Conservation (phyloP, 2,113 vertebrate species). For the Noturus placidus region DNA sequence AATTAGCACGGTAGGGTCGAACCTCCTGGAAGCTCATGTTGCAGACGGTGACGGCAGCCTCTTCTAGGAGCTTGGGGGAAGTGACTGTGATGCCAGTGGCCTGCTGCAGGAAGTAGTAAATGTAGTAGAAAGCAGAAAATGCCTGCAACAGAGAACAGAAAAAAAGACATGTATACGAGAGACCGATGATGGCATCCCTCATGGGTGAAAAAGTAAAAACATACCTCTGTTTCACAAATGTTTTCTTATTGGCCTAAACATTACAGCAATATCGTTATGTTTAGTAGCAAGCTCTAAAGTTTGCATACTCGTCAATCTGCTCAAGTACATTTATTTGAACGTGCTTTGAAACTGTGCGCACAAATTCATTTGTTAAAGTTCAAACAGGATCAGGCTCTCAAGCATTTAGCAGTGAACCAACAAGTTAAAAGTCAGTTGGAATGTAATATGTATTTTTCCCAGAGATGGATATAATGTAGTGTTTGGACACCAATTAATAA, state of each 20-base stretch:
- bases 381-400: background rate
- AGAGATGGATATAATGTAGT: background rate
- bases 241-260: background rate
- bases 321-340: background rate
- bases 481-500: background rate
- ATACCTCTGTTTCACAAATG: background rate
- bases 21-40: conserved; percentile 77
- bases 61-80: conserved; percentile 70
- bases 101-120: conserved; percentile 76
- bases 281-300: background rate
- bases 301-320: background rate
- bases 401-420: background rate
- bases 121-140: conserved; percentile 93
- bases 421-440: background rate
- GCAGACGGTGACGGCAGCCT: conserved; percentile 71
- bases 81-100: conserved; percentile 67
- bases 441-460: background rate
- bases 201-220: background rate
- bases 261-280: background rate
- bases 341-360: background rate
- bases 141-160: conserved; percentile 71
- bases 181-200: background rate
- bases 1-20: conserved; percentile 40
- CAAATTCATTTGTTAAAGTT: background rate
- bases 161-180: background rate